Evolutionary conservation across 2,797 vertebrate species (phyloP).

Genomic region (Micromesistius poutassou): DNA sequence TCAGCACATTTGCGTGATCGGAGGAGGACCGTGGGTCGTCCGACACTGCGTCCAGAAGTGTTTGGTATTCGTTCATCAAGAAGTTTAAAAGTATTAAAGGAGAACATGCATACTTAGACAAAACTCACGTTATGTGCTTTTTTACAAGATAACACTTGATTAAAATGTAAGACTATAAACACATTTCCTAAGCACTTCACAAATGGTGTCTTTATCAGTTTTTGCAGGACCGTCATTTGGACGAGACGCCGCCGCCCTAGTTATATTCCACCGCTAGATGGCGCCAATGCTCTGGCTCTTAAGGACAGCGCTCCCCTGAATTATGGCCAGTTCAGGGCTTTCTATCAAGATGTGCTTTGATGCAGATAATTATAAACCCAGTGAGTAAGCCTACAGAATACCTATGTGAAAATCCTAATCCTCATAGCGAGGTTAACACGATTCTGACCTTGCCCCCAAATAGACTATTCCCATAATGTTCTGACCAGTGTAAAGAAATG

Average conservation of each 20-base stretch:
- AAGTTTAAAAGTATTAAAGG: neutral
- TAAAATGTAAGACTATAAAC: neutral
- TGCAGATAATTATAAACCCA: neutral
- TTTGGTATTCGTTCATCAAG: neutral
- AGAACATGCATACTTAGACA: neutral
- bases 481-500: too few relatives aligned
- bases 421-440: neutral
- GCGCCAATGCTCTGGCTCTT: constrained; percentile 25
- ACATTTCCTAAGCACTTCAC: neutral
- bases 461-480: too few relatives aligned
- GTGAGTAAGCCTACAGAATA: neutral
- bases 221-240: neutral
- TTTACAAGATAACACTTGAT: neutral
- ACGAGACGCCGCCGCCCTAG: neutral
- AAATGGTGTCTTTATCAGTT: neutral
- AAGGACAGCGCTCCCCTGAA: constrained; percentile 8
- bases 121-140: neutral
- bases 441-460: neutral
- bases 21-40: neutral
- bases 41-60: neutral
- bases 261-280: constrained; percentile 48
- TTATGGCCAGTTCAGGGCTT: constrained; percentile 10
- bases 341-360: constrained; percentile 1
- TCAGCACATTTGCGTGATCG: neutral
- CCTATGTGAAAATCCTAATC: neutral